Evolutionary conservation across 2,797 vertebrate species (phyloP), one percentile per base, ranked within the genome.

Genomic region (Netta rufina): DNA sequence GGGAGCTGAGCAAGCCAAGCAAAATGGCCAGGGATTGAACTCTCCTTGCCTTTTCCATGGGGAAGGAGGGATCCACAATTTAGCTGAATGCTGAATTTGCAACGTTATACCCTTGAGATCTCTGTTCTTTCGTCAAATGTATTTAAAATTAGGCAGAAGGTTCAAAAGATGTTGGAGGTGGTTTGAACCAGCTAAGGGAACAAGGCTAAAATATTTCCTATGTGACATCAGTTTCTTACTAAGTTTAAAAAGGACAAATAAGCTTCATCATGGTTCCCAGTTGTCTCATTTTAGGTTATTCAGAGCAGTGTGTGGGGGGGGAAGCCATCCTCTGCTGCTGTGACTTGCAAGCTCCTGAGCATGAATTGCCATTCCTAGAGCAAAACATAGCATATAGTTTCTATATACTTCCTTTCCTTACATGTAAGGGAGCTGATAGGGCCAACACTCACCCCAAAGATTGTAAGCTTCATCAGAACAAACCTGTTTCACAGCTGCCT

Each of bases 241-340:
- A 67, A 81, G 33, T 69, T 75, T 78, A 76, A 83, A 92, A 90
- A 77, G 13, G 8, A 70, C 70, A 78, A 81, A 33, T 22, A 62
- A 20, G 36, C 2, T 8, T 86, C 77, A 25, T 56, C 2, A 0
- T 61, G 22, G 45, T 12, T 80, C 8, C 38, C 24, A 0, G 0
- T 49, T 82, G 41, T 66, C 82, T 94, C 70, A 78, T 69, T 89
- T 74, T 39, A 24, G 27, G 72, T 87, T 53, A 53, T 17, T 60
- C 24, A 71, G 57, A 90, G n/a, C 33, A 28, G 19, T 8, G 5
- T 38, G 16, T 19, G 24, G 43, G 45, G n/a, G 11, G 43, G 43
- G 73, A 84, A 74, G 43, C 36, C 0, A 1, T 54, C 43, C 53
- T 15, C 28, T 19, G 49, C n/a, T 77, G 61, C 28, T 92, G 62